Evolutionary conservation across 2,888 invertebrate genomes (phyloP), one percentile per base, ranked within the genome.

Genomic region (Drosophila merina): DNA sequence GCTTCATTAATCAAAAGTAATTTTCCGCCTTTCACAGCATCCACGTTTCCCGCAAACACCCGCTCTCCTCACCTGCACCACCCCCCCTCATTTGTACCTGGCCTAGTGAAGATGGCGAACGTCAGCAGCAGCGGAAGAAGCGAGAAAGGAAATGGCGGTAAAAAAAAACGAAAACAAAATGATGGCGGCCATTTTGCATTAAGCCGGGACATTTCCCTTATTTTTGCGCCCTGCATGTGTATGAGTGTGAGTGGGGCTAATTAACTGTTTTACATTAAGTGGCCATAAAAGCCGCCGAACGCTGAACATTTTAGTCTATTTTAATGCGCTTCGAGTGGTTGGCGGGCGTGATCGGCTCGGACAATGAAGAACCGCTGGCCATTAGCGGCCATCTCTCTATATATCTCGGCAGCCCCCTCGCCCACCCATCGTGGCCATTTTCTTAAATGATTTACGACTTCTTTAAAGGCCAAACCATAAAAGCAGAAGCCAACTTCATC

Each of bases 251-350:
- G 57, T 62, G 68, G 48, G 59, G 68, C 86, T 84, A 84, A 84
- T 84, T 88, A 88, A 88, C 84, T 88, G 84, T 80, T 86, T 87
- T 84, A 86, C 88, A 88, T 88, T 84, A 84, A 84, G 81, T 78
- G 76, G 75, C 76, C 86, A 84, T 88, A 84, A 84, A 84, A 76
- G 70, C 76, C 62, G 81, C 48, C 63, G 36, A 49, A 57, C 60
- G 72, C 57, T 48, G 71, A 48, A 52, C 68, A 80, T 74, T 86
- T 83, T 80, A 74, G 81, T 75, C 78, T 76, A 83, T 86, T 87
- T 82, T 82, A 86, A 87, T 81, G 87, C 66, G 48, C 70, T 68
- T 68, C 68, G 70, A 51, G 70, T 47, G 51, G 58, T 8, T 62
- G 71, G 74, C 72, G 68, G 78, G 86, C 88, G 86, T 82, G 88